Evolutionary conservation across 2,888 invertebrate genomes (phyloP), one percentile per base, ranked within the genome.

Genomic region (Melieria crassipennis): DNA sequence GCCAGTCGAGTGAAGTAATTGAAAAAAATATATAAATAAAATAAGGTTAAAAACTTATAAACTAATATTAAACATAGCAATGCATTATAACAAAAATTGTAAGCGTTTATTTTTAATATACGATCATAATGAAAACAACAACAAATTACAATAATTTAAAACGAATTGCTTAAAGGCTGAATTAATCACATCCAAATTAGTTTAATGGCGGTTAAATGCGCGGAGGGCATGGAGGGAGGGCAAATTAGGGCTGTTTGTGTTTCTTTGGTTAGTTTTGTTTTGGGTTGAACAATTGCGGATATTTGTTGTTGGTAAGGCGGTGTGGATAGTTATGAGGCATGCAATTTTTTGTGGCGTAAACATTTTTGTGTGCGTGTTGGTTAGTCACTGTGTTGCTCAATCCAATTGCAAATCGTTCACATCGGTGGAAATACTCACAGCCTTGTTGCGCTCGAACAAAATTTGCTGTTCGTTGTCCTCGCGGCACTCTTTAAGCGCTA

Each of bases 401-500:
- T 81, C 79, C 80, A 81, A 82, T 73, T 76, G 76, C 71, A 81
- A 80, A 76, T 79, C 81, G 72, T 78, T 79, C 75, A 75, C 76
- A 65, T 82, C 80, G n/a, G 80, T 69, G 63, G 79, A 65, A 73
- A 84, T 88, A 90, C 90, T 90, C 88, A 90, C 90, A 81, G 89
- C 87, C 88, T 89, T 88, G 75, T 88, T 88, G 79, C 88, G 87
- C 70, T 89, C 85, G 80, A 88, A 89, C 42, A 88, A 78, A 65
- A 89, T 86, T 81, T 89, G 89, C 78, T 89, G 89, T 77, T 90
- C 90, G 66, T 86, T 87, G 73, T 89, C 89, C 60, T 86, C 84
- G 7, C 88, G 87, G 64, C 88, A 83, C 73, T 87, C 86, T 78
- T 87, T 88, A 76, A 92, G 88, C 82, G 93, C 92, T 86, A 90